phyloP scores from a whole-genome alignment of 2,113 vertebrate genomes.

The Sinocyclocheilus anshuiensis region DNA sequence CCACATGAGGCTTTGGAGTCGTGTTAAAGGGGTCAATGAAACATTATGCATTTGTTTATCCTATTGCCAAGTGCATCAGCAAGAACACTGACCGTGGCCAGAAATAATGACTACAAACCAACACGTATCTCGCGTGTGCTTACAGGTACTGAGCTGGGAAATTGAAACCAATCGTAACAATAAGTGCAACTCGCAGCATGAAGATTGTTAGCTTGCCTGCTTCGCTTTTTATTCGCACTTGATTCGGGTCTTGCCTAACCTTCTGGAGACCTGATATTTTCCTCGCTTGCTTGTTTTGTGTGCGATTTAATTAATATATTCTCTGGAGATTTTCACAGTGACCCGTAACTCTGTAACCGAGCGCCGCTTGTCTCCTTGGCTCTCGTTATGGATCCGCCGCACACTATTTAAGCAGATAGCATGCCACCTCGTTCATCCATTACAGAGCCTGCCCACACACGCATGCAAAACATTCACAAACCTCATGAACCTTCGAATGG shows the following conservation, averaged over 20 bases:
- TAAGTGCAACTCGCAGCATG: background rate
- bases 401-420: constrained; percentile 33
- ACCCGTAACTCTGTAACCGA: constrained; percentile 31
- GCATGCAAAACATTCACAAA: constrained; percentile 28
- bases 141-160: background rate
- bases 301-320: constrained; percentile 24
- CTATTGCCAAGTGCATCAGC: background rate
- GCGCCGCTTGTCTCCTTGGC: constrained; percentile 25
- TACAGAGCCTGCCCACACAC: constrained; percentile 30
- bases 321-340: constrained; percentile 38
- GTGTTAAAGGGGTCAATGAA: background rate
- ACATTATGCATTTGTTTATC: background rate
- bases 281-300: constrained; percentile 21
- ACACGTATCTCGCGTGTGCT: background rate
- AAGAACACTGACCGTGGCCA: constrained; percentile 25
- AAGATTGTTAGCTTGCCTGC: constrained; percentile 3
- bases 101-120: constrained; percentile 1
- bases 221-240: background rate
- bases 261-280: background rate
- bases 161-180: background rate
- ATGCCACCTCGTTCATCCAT: constrained; percentile 17
- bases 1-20: background rate
- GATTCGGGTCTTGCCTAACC: constrained; percentile 18
- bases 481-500: background rate
- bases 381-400: constrained; percentile 34